Evolutionary conservation across 2,888 invertebrate genomes (phyloP), one percentile per base, ranked within the genome.

Genomic region (Dioctria rufipes): DNA sequence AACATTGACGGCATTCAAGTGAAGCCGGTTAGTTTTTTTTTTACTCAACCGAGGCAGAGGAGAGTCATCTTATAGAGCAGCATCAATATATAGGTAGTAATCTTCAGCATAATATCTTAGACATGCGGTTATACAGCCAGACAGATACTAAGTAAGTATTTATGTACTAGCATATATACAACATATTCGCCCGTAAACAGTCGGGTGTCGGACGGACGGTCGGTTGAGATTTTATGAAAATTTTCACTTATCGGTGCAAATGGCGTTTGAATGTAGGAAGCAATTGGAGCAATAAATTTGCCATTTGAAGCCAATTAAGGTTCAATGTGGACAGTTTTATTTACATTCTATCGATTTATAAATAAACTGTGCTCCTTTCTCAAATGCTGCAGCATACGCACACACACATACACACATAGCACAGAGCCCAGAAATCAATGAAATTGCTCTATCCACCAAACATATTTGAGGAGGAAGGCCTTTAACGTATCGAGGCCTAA

Each of bases 261-360:
- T 43, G 77, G 77, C 77, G 63, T 63, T 77, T 77, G 73, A 58
- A 78, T 54, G 63, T 78, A 66, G 65, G 78, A 78, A 78, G 66
- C 66, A 78, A 78, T 78, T 66, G 49, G 37, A 63, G 78, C 63
- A 54, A 78, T 78, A 78, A 78, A 78, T 78, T 78, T 78, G 78
- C 66, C 40, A 78, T 78, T 78, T 78, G 78, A 78, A 65, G 54
- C 78, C 78, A 78, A 78, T 78, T 78, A 78, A 78, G 66, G 51
- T 54, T 58, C 78, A 78, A 78, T 66, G 78, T 54, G 66, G 78
- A 78, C 78, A 66, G 77, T 78, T 66, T 78, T 78, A 78, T 78
- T 78, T 54, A 61, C 54, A 42, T 66, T 65, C 63, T 65, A 78
- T 78, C 78, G 78, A 78, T 78, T 66, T 78, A 78, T 66, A 78